phyloP scores from a whole-genome alignment of 2,113 vertebrate genomes.

The Onychostruthus taczanowskii region DNA sequence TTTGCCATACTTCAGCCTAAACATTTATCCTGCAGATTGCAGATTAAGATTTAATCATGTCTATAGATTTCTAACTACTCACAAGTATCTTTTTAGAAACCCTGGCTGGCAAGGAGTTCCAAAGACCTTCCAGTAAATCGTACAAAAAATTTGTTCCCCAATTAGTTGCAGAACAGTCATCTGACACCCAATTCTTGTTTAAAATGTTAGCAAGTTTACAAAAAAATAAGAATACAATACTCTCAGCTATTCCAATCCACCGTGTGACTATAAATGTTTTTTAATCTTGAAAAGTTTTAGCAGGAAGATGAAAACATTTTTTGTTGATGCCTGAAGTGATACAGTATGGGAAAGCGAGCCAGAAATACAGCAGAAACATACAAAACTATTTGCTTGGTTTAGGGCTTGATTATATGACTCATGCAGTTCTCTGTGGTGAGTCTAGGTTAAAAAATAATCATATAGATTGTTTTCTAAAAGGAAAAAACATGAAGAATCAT shows the following conservation, averaged over 20 bases:
- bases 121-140: constrained; percentile 18
- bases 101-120: constrained; percentile 20
- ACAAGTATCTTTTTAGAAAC: constrained; percentile 42
- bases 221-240: constrained; percentile 49
- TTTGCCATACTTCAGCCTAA: background rate
- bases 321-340: constrained; percentile 59
- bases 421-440: background rate
- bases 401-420: constrained; percentile 12
- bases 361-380: constrained; percentile 17
- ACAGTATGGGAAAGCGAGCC: background rate
- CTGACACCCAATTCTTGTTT: constrained; percentile 10
- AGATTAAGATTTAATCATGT: constrained; percentile 60
- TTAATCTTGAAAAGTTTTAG: constrained; percentile 35
- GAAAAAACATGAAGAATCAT: background rate
- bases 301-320: background rate
- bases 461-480: background rate
- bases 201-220: constrained; percentile 46
- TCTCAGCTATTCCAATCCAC: constrained; percentile 1
- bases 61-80: constrained; percentile 58
- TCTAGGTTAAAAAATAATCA: background rate
- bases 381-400: constrained; percentile 52
- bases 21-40: constrained; percentile 39
- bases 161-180: constrained; percentile 32
- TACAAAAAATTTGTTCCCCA: constrained; percentile 48
- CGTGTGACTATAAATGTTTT: constrained; percentile 8